phyloP scores from a whole-genome alignment of 30 jellyfish, hydroid and myxozoan genomes.

The Aurelia coerulea region DNA sequence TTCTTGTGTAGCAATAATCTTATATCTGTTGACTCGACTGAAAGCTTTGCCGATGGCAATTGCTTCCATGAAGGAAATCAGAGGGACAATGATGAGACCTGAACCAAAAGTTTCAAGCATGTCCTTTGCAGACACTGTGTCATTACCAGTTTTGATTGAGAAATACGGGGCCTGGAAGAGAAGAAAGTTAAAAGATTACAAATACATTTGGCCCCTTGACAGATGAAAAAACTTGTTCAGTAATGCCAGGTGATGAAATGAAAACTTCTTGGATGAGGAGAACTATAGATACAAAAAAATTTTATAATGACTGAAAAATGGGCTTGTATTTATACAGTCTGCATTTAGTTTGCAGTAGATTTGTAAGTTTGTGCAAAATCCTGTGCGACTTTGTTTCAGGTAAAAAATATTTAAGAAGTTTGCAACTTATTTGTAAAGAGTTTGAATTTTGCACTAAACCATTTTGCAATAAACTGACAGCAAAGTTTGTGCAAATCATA shows the following conservation, averaged over 20 bases:
- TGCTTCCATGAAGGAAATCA: slow-evolving; percentile 83
- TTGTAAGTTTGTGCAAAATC: too few relatives aligned
- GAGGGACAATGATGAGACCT: slow-evolving; percentile 82
- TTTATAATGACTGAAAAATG: too few relatives aligned
- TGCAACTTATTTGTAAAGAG: too few relatives aligned
- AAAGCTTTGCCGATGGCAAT: slow-evolving; percentile 90
- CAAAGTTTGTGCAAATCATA: too few relatives aligned
- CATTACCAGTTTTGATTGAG: slow-evolving; percentile 19
- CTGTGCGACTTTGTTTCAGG: too few relatives aligned
- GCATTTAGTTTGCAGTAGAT: too few relatives aligned
- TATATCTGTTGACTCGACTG: slow-evolving; percentile 72
- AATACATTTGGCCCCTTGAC: neutral
- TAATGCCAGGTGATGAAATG: too few relatives aligned
- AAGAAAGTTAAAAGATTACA: neutral
- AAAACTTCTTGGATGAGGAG: neutral
- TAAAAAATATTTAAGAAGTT: too few relatives aligned
- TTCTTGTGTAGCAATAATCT: slow-evolving; percentile 73
- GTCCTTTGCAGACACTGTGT: slow-evolving; percentile 38
- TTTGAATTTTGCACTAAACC: too few relatives aligned
- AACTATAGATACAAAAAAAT: slow-evolving; percentile 1
- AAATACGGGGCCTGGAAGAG: slow-evolving; percentile 72
- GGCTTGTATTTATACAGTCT: too few relatives aligned
- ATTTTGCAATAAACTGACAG: too few relatives aligned
- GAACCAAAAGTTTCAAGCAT: slow-evolving; percentile 42
- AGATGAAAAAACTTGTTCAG: neutral